phyloP scores from a whole-genome alignment of 1,140 invertebrate genomes.

The Drosophila bocki region DNA sequence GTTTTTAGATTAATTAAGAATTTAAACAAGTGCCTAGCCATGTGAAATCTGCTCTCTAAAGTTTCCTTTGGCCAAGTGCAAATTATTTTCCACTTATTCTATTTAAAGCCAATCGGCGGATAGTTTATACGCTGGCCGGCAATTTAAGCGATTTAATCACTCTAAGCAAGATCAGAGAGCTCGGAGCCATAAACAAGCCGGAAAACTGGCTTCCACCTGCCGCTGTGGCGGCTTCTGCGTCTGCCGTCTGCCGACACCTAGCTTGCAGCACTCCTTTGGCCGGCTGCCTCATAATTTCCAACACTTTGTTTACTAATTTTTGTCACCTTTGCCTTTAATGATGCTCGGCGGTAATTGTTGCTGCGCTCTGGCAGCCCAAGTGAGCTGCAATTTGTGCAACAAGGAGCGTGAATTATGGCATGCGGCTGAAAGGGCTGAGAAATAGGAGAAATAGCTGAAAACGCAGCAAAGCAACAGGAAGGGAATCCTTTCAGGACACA shows the following conservation, averaged over 20 bases:
- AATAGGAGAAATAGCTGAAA: conserved; percentile 34
- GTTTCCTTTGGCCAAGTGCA: conserved; percentile 5
- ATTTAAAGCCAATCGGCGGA: conserved; percentile 33
- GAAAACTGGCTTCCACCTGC: conserved; percentile 40
- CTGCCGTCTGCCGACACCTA: conserved; percentile 12
- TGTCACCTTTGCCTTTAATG: conserved; percentile 83
- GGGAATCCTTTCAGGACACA: conserved; percentile 81
- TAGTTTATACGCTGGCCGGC: conserved; percentile 38
- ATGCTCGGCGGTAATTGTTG: conserved; percentile 79
- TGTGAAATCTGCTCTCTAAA: background rate
- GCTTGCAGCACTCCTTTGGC: conserved; percentile 36
- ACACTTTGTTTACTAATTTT: conserved; percentile 84
- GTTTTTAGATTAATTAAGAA: background rate
- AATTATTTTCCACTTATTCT: conserved; percentile 55
- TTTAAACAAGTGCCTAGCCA: background rate
- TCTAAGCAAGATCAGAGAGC: conserved; percentile 34
- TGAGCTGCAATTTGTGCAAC: conserved; percentile 56
- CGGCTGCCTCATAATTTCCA: conserved; percentile 77
- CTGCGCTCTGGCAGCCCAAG: conserved; percentile 57
- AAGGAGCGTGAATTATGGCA: conserved; percentile 62
- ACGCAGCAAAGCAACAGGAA: conserved; percentile 13
- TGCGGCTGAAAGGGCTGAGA: conserved; percentile 56
- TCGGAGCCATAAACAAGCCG: conserved; percentile 22
- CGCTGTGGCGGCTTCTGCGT: conserved; percentile 9
- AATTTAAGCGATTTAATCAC: conserved; percentile 54